Conservation (phyloP, 2,113 vertebrate genomes). For the Crotalus viridis region DNA sequence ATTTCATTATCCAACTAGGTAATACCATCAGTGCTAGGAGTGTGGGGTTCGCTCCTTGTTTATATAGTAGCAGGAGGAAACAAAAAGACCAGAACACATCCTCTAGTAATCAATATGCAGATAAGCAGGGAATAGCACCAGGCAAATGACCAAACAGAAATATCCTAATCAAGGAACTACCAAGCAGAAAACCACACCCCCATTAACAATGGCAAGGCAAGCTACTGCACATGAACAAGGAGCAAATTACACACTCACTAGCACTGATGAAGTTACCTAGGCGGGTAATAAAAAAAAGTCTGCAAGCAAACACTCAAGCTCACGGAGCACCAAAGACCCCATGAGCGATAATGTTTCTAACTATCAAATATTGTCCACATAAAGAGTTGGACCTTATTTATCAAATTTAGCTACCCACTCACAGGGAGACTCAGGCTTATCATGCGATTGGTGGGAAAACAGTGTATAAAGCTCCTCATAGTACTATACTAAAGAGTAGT, state of each 20-base stretch:
- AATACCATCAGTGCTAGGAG: not conserved
- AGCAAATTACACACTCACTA: not conserved
- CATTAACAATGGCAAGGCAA: not conserved
- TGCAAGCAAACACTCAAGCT: not conserved
- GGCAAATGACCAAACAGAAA: not conserved
- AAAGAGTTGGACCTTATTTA: not conserved
- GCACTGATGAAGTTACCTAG: not conserved
- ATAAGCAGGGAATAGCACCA: not conserved
- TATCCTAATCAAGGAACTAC: not conserved
- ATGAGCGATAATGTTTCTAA: not conserved
- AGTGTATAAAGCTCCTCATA: not conserved
- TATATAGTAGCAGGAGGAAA: not conserved
- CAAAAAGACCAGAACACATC: not conserved
- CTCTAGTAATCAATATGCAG: not conserved
- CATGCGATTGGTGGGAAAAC: not conserved
- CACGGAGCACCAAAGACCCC: not conserved
- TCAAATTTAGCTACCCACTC: not conserved
- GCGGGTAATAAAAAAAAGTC: not conserved
- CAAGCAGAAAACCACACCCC: not conserved
- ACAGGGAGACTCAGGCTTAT: not conserved
- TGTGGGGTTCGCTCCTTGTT: not conserved
- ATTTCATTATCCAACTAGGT: not conserved
- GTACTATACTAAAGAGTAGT: not conserved
- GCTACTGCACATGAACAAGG: not conserved
- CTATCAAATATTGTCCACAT: not conserved